A percentile compares a stretch with the other conserved stretches of the same genome.
phyloP scores from a whole-genome alignment of 2,797 vertebrate species.

The Botia almorhae region DNA sequence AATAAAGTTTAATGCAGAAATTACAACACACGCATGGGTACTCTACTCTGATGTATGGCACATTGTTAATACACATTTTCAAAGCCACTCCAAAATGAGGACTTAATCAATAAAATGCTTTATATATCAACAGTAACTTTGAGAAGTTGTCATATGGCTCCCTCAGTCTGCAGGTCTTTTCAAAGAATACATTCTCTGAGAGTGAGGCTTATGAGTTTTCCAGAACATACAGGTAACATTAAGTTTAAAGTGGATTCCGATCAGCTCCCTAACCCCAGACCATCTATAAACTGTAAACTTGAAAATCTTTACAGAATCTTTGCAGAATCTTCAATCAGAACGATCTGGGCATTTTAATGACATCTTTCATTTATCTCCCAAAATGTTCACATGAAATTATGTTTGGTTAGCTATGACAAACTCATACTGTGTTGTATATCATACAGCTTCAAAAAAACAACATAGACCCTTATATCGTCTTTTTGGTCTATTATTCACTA shows the following conservation, averaged over 20 bases:
- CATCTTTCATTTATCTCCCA: slow-evolving; percentile 42
- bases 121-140: slow-evolving; percentile 29
- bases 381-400: slow-evolving; percentile 19
- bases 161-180: slow-evolving; percentile 2
- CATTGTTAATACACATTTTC: slow-evolving; percentile 48
- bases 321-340: slow-evolving; percentile 44
- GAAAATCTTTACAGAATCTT: slow-evolving; percentile 46
- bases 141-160: slow-evolving; percentile 33
- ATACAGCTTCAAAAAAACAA: slow-evolving; percentile 8
- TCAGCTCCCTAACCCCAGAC: slow-evolving; percentile 10
- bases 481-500: too few relatives aligned
- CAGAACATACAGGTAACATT: slow-evolving; percentile 4
- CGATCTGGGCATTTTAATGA: slow-evolving; percentile 30
- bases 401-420: slow-evolving; percentile 5
- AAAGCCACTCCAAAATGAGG: slow-evolving; percentile 40
- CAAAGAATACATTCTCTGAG: slow-evolving; percentile 28
- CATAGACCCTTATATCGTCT: too few relatives aligned
- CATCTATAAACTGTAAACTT: slow-evolving; percentile 44
- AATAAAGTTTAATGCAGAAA: slow-evolving; percentile 51
- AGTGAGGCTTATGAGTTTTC: slow-evolving; percentile 14
- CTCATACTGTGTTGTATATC: background rate
- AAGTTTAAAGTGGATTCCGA: background rate
- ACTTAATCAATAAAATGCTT: slow-evolving; percentile 29
- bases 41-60: slow-evolving; percentile 47
- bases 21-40: slow-evolving; percentile 51